Evolutionary conservation across 1,140 invertebrate species (phyloP).

Genomic region (Diuraphis noxia): DNA sequence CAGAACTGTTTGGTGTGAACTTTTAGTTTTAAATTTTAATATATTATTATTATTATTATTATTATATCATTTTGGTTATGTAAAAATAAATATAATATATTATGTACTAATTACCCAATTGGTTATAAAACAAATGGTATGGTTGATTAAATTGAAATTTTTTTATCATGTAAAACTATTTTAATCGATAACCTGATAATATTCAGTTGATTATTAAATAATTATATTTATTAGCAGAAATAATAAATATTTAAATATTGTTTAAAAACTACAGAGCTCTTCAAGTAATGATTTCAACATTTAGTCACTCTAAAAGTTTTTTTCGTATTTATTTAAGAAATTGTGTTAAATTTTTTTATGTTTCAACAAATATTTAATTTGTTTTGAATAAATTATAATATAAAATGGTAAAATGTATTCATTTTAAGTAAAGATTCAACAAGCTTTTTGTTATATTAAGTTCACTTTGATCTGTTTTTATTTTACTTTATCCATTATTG

Average conservation of each 20-base stretch:
- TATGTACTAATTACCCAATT: constrained; percentile 35
- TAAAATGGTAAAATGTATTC: constrained; percentile 21
- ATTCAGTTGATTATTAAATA: neutral
- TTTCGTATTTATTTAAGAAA: constrained; percentile 39
- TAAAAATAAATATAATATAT: constrained; percentile 29
- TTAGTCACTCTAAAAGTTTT: constrained; percentile 21
- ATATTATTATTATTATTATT: constrained; percentile 48
- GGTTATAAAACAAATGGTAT: constrained; percentile 43
- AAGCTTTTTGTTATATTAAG: neutral
- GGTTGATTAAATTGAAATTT: constrained; percentile 21
- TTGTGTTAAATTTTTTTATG: constrained; percentile 35
- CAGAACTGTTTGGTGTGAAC: constrained; percentile 27
- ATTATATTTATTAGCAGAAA: neutral
- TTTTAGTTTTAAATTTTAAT: constrained; percentile 39
- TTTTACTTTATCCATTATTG: neutral
- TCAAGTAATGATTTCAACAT: constrained; percentile 31
- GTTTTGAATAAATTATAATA: constrained; percentile 33
- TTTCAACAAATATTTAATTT: constrained; percentile 40
- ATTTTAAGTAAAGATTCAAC: neutral
- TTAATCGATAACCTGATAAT: neutral
- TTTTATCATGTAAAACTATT: constrained; percentile 6
- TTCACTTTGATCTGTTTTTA: neutral
- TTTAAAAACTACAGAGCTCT: constrained; percentile 13
- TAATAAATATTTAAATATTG: neutral
- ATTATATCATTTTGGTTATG: constrained; percentile 28